These are phyloP conservation scores for Andricus grossulariae DNA, from an alignment of 1,140 invertebrate species.

Conservation along the genomic window DNA sequence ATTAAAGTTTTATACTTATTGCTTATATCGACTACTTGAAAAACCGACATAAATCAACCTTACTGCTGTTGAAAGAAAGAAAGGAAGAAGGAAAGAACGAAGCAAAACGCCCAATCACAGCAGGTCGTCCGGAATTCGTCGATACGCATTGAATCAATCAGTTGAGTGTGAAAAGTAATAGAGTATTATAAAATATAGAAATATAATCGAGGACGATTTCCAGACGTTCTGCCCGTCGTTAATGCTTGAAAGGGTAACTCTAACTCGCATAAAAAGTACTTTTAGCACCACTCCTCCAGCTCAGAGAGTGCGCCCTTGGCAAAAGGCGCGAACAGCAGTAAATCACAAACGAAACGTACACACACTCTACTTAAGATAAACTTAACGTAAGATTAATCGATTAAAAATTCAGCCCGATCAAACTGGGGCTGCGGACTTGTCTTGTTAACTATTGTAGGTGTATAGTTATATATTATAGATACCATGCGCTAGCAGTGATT, in stretches of 20 bases:
- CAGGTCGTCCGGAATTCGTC: conserved; percentile 24
- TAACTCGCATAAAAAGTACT: conserved; percentile 12
- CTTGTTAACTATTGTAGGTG: conserved; percentile 73
- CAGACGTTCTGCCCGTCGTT: conserved; percentile 23
- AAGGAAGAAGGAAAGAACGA: no score
- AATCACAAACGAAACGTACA: conserved; percentile 36
- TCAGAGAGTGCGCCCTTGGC: conserved; percentile 6
- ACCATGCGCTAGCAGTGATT: conserved; percentile 66
- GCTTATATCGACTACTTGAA: conserved; percentile 32
- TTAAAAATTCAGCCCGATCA: conserved; percentile 54
- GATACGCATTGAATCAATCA: conserved; percentile 3
- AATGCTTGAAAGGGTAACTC: not conserved
- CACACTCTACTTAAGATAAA: conserved; percentile 60
- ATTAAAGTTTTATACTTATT: conserved; percentile 63
- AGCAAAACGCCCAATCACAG: not conserved
- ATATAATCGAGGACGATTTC: conserved; percentile 21
- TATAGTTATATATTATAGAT: conserved; percentile 66
- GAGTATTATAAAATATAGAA: conserved; percentile 32
- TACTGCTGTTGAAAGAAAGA: not conserved
- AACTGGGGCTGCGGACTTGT: conserved; percentile 62
- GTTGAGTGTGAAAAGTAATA: conserved; percentile 7
- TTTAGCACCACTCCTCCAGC: conserved; percentile 34
- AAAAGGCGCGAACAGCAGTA: not conserved
- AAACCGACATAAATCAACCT: not conserved
- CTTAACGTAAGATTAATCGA: conserved; percentile 63